A percentile compares a stretch with the other conserved stretches of the same genome.
Conservation (phyloP, 2,888 invertebrate species). For the Parapristionchus giblindavisi region DNA sequence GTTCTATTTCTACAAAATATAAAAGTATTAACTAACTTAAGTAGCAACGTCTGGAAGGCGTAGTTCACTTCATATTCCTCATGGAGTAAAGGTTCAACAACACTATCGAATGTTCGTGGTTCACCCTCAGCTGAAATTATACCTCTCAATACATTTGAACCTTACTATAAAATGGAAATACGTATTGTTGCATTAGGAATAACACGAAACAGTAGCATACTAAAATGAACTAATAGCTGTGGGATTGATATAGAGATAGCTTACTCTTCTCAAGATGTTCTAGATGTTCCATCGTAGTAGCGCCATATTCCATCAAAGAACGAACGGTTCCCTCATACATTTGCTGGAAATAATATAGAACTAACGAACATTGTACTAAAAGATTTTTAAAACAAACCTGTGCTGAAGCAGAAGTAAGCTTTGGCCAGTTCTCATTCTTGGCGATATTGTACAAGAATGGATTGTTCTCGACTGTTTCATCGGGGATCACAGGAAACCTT, state of each 20-base stretch:
- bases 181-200: no score
- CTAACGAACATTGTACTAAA: background rate
- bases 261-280: conserved; percentile 60
- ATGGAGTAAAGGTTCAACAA: conserved; percentile 61
- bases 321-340: conserved; percentile 68
- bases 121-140: conserved; percentile 47
- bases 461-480: conserved; percentile 68
- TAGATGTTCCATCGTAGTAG: conserved; percentile 64
- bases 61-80: conserved; percentile 67
- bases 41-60: conserved; percentile 63
- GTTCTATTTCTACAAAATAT: no score
- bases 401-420: conserved; percentile 60
- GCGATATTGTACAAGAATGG: conserved; percentile 64
- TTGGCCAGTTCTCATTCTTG: conserved; percentile 66
- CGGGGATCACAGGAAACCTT: conserved; percentile 66
- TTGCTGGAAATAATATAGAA: conserved; percentile 45
- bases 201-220: no score
- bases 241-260: conserved; percentile 6
- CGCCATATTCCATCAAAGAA: conserved; percentile 67
- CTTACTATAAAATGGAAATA: background rate
- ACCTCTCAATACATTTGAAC: background rate
- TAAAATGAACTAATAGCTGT: background rate
- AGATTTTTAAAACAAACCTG: conserved; percentile 30
- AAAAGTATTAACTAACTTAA: conserved; percentile 47
- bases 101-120: conserved; percentile 60